Evolutionary conservation across 2,888 invertebrate species (phyloP), one percentile per base, ranked within the genome.

Genomic region (Drosophila histrio): DNA sequence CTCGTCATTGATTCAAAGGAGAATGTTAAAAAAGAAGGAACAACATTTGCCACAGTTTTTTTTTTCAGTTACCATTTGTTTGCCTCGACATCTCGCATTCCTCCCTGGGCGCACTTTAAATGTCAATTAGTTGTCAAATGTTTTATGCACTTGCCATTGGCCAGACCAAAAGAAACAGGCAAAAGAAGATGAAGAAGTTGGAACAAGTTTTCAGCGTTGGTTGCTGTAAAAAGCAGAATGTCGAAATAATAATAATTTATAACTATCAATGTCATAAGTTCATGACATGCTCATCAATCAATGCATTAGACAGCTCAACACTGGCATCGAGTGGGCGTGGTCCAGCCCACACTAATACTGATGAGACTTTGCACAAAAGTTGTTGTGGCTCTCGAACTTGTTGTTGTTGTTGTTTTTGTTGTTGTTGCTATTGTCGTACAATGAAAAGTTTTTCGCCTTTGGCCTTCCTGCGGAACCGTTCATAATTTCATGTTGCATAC

Each of bases 231-330:
- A 72, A 85, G 76, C 65, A 76, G 60, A 77, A 83, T 80, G 84
- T 86, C 74, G 72, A 83, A 88, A 83, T 88, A 81, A 87, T 88
- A 88, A 86, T 90, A 90, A 90, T 90, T 90, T 90, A 90, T 90
- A 89, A 90, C 90, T 89, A 90, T 90, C 89, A 89, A 85, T 90
- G 90, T 90, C 90, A 90, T 89, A 90, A 90, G 90, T 89, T 90
- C 87, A 77, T 90, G 90, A 90, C 90, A 89, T 70, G 87, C 88
- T 90, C 91, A 90, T 90, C 90, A 90, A 90, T 90, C 90, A 90
- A 83, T 79, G 74, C 70, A 84, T 82, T 79, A 83, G 81, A 88
- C 78, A 74, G 78, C 83, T 71, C 65, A 63, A 63, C 86, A 67
- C 60, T 68, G 52, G 49, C 52, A 34, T 11, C 11, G 34, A 32